Conservation (phyloP, 2,113 vertebrate species). For the Zosterops borbonicus region DNA sequence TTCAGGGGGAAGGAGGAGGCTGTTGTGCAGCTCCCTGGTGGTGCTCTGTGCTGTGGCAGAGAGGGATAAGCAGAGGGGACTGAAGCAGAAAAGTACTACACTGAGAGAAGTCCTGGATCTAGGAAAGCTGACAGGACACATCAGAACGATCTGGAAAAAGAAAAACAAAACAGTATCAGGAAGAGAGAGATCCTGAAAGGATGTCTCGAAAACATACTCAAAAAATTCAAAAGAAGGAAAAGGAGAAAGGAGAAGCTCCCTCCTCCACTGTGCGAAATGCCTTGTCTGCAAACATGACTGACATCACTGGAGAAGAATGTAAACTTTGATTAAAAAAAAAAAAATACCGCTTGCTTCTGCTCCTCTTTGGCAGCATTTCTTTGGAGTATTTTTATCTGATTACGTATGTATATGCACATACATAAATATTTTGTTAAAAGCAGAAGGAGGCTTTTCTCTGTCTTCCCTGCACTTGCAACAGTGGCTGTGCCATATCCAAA, state of each 20-base stretch:
- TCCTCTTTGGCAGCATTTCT: conserved; percentile 41
- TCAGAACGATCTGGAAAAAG: not conserved
- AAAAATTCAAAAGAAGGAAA: not conserved
- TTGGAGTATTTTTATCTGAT: conserved; percentile 43
- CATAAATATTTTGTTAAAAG: conserved; percentile 60
- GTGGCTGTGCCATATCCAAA: not conserved
- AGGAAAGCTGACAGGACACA: not conserved
- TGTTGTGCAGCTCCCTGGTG: not conserved
- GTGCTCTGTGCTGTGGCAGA: not conserved
- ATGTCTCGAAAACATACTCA: not conserved
- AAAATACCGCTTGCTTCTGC: not conserved
- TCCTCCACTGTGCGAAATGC: fast-evolving
- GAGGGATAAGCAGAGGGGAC: fast-evolving
- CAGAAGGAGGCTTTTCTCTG: not conserved
- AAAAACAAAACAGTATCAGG: not conserved
- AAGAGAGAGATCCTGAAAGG: not conserved
- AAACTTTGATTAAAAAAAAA: conserved; percentile 41
- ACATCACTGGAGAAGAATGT: conserved; percentile 44
- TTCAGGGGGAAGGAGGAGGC: not conserved
- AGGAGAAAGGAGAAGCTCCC: not conserved
- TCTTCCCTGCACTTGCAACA: not conserved
- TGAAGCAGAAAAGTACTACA: not conserved
- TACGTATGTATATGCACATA: conserved; percentile 38
- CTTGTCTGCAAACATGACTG: conserved; percentile 33
- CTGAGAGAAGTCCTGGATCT: not conserved